These are phyloP conservation scores for Esperia sulphurella DNA, from an alignment of 2,888 invertebrate species.

Conservation along the genomic window DNA sequence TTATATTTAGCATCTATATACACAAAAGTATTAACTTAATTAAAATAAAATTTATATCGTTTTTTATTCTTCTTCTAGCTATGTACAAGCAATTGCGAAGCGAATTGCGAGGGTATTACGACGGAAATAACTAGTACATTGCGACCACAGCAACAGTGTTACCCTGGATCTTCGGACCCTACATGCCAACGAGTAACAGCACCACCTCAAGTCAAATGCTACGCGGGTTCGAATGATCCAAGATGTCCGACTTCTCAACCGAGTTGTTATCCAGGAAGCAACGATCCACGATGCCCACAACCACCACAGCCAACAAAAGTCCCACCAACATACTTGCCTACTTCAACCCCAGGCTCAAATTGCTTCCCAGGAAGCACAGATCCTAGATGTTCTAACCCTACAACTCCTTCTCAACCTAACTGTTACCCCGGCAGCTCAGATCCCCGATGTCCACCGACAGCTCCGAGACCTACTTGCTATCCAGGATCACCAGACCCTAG, in stretches of 20 bases:
- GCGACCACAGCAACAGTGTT: constrained; percentile 39
- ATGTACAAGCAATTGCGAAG: constrained; percentile 61
- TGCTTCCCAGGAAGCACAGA: constrained; percentile 29
- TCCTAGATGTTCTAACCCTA: constrained; percentile 31
- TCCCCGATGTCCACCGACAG: constrained; percentile 31
- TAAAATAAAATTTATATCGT: neutral
- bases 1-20: neutral
- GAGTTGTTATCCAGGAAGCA: constrained; percentile 42
- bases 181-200: constrained; percentile 36
- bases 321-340: constrained; percentile 32
- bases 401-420: constrained; percentile 19
- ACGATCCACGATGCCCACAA: constrained; percentile 26
- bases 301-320: constrained; percentile 33
- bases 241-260: constrained; percentile 34
- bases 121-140: constrained; percentile 52
- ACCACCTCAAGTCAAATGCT: constrained; percentile 29
- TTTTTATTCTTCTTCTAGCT: constrained; percentile 38
- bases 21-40: too few species aligned
- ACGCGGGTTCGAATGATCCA: constrained; percentile 29
- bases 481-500: constrained; percentile 32
- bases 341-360: constrained; percentile 21
- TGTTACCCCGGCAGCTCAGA: constrained; percentile 33
- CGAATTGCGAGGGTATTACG: constrained; percentile 48
- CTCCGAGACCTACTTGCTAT: constrained; percentile 27
- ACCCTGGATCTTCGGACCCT: constrained; percentile 35